A percentile compares a stretch with the other conserved stretches of the same genome.
Evolutionary conservation across 2,113 vertebrate genomes (phyloP).

Genomic region (Progne subis): DNA sequence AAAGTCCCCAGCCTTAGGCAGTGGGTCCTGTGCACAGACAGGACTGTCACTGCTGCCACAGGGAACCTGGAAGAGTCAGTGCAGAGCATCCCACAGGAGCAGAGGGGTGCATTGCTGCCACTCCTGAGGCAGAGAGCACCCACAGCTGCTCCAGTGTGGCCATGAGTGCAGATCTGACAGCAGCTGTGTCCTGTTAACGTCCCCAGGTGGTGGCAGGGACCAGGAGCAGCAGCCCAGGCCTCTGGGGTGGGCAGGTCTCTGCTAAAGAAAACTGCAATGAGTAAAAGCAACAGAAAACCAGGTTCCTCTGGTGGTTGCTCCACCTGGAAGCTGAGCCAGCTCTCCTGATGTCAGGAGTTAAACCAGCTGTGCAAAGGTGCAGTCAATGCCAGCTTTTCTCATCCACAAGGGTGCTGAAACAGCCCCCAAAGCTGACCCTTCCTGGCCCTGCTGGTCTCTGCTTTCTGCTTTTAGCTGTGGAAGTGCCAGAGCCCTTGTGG

Average conservation of each 20-base stretch:
- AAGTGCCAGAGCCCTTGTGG: rapidly evolving
- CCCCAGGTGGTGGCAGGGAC: not conserved
- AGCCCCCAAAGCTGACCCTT: not conserved
- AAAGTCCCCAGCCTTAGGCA: not conserved
- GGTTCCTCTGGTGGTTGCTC: not conserved
- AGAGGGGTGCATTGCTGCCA: not conserved
- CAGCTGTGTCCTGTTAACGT: not conserved
- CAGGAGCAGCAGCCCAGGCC: rapidly evolving
- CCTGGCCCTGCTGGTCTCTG: not conserved
- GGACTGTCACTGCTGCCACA: too few relatives aligned
- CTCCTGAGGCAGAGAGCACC: not conserved
- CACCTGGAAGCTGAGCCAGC: not conserved
- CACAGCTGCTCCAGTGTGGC: not conserved
- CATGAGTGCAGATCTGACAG: not conserved
- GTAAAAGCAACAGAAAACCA: not conserved
- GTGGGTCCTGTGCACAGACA: not conserved
- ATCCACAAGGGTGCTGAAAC: not conserved
- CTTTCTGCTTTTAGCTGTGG: not conserved
- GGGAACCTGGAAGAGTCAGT: rapidly evolving
- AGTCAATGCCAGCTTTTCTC: not conserved
- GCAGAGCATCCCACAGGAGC: not conserved
- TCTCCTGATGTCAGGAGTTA: not conserved
- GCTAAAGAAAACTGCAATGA: not conserved
- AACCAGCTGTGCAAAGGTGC: not conserved
- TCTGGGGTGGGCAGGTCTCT: not conserved